Base-by-base conservation (phyloP, 2,113 vertebrate species). In the Todiramphus saurophagus region DNA sequence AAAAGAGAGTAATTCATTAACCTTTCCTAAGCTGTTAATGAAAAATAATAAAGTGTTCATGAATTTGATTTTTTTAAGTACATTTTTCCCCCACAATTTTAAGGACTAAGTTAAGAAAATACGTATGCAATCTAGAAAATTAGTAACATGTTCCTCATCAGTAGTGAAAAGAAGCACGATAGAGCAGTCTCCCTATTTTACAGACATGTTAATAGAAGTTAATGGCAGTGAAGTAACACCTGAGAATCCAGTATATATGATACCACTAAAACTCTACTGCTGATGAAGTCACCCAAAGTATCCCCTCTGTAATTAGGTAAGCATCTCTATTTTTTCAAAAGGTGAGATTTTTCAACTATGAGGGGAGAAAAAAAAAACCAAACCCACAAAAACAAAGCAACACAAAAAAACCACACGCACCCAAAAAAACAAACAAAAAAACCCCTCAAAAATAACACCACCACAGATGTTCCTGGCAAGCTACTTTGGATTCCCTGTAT, bases 401-500 rank as follows among this genome's bases (percentile, higher is more conserved):
- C 5, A 13, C 41, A 13, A 41, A 13, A 41, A 41, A 41, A 41
- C 41, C 41, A 41, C 12, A 41, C 41, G 37, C 37, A 37, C 37
- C 37, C 7, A 41, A 41, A 41, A 11, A 41, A 41, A 41, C 41
- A 41, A 41, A 41, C 39, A 13, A 13, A 41, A 41, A 41, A 41
- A 41, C 12, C 41, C 12, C 12, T 13, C 41, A 13, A 41, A 41
- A 41, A 41, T 13, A 41, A 13, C 41, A 41, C 41, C 43, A 43
- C 15, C 43, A 43, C 43, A 43, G 43, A 43, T 9, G 9, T 16
- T 41, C 46, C 51, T 76, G 33, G 64, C 33, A 89, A 81, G 41
- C 16, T 43, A 56, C 0, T 0, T 0, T 51, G 30, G 12, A 73
- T 33, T 66, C 23, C 31, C 12, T 60, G 7, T 31, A 75, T 44